Base-by-base conservation (phyloP, 2,113 vertebrate species). In the Hemibates koningsi region DNA sequence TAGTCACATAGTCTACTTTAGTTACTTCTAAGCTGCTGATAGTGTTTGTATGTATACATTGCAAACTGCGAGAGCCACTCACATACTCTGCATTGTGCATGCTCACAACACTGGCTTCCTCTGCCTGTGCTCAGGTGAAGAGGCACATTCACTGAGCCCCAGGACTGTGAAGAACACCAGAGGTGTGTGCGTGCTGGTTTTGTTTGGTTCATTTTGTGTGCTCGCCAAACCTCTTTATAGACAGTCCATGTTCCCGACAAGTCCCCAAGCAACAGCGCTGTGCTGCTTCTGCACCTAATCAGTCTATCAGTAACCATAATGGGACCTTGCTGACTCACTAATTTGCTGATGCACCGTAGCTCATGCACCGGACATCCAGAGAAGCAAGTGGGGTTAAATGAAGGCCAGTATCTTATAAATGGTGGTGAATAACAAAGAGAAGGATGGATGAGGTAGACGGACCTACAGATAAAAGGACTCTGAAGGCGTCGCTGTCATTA, bases 291-390 rank as follows among this genome's bases (percentile, higher is more conserved):
- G 78, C 63, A 36, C 19, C 84, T 91, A 43, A 90, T 92, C 80
- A 90, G 84, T 87, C 85, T 76, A 82, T 89, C 80, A 79, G 87
- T 9, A 7, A 36, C 82, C 45, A 54, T 86, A 86, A 90, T 73
- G 80, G 88, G 83, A 90, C 90, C 80, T 89, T 76, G 90, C 85
- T 89, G 87, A 93, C 52, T 92, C 85, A 91, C 85, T 88, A 32
- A 92, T 90, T 93, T 87, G 84, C 59, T 66, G 68, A 91, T 81
- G 68, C 41, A 5, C 52, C 19, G 19, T 59, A 52, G 52, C 83
- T 82, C 41, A 36, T 90, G 86, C 10, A 48, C 54, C 1, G 27
- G 81, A 87, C 81, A 29, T 88, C 54, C 38, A 84, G 16, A 88
- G 73, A 34, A 68, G 59, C 32, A 71, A 71, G 81, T 9, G 21